Base-by-base conservation (phyloP, 2,888 invertebrate genomes). In the Ephialtes manifestator region DNA sequence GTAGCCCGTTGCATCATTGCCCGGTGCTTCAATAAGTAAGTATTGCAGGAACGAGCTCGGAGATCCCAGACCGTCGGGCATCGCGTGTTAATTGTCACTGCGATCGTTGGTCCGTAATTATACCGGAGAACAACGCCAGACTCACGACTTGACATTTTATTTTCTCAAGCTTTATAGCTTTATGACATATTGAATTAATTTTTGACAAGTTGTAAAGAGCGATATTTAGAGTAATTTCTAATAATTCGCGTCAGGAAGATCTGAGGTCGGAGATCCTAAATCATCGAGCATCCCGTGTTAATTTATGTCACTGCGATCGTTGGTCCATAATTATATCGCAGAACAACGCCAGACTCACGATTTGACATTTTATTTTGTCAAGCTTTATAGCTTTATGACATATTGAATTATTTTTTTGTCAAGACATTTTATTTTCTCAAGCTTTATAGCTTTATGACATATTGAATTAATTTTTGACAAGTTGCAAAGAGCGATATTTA, bases 1-100 rank as follows among this genome's bases (percentile, higher is more conserved):
- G 65, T 83, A 53, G 24, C 71, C 65, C 74, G 76, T 85, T 85
- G 80, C 85, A 76, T 85, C 85, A 85, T 51, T 28, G 18, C 31
- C 1, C 10, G n/a, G 43, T 58, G 46, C 58, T 28, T 11, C 63
- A 48, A 75, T 48, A 28, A n/a, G 71, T 60, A 28, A 20, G 70
- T 68, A 60, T 76, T 63, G 72, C 60, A 65, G 48, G 76, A 80
- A 84, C 71, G 31, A 24, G 20, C 58, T 18, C 60, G 65, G 68
- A 71, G 70, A 80, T 71, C 70, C 35, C 35, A 46, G 48, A 79
- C 46, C 46, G 53, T n/a, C 18, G 20, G 18, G 43, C 58, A 67
- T 63, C 13, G 53, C 74, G 60, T 60, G 68, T 81, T 84, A 81
- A 84, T 84, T 84, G 81, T 81, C 77, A 74, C 72, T 53, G 70